Evolutionary conservation across 2,797 vertebrate genomes (phyloP), one percentile per base, ranked within the genome.

Genomic region (Champsocephalus esox): DNA sequence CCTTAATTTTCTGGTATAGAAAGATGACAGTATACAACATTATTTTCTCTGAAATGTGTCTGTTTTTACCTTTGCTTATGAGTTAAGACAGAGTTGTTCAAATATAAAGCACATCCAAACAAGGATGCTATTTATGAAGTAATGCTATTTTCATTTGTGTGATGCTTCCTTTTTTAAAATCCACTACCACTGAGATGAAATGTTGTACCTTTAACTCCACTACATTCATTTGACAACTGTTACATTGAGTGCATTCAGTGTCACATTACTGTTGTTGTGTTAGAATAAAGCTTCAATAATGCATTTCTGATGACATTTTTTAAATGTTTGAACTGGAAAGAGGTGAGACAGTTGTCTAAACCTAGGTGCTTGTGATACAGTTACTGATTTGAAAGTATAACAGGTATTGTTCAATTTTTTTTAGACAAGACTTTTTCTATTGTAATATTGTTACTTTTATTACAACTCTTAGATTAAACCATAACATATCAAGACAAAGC

Each of bases 11-110:
- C 34, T 38, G 34, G 34, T 38, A 38, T 38, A 38, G 34, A 38
- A 38, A 38, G 8, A 9, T 38, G 34, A 38, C 6, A 7, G 34
- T 38, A 38, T 9, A 38, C 66, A 79, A 57, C 12, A 64, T 73
- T 43, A 14, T 54, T 11, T 28, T 63, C 51, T 52, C 54, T 66
- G 59, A 80, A 61, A 75, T 62, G 32, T 64, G 34, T 68, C 65
- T 73, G 55, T 77, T 63, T 58, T 21, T 57, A 73, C 45, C 8
- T 41, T 4, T 51, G 51, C 19, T 66, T 19, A 28, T 73, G 67
- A 32, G 49, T 69, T 12, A 12, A 70, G 11, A 3, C 24, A 61
- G 12, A 61, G 14, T 17, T 45, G 32, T 66, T 1, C 28, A 43
- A 21, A 38, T 21, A 41, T 44, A 46, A 41, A 32, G 12, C 28